Conservation (phyloP, 2,797 vertebrate genomes). For the Spheniscus humboldti region DNA sequence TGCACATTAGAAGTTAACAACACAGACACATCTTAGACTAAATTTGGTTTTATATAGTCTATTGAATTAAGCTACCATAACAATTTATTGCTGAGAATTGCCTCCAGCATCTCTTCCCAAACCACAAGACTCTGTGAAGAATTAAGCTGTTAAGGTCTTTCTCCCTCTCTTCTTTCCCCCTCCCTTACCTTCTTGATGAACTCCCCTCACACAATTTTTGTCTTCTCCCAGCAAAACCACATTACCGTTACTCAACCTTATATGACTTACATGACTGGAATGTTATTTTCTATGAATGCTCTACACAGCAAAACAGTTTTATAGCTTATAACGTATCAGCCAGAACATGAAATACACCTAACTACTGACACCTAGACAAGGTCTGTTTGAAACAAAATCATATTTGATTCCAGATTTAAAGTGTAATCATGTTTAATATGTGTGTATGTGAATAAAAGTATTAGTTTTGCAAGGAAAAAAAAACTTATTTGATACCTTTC, state of each 20-base stretch:
- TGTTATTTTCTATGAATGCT: slow-evolving; percentile 8
- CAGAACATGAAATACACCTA: neutral
- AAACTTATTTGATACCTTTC: neutral
- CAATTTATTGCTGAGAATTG: neutral
- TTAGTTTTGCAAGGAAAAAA: neutral
- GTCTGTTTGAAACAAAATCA: neutral
- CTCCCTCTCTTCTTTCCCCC: neutral
- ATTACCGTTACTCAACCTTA: neutral
- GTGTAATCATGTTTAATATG: neutral
- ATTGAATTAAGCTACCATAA: slow-evolving; percentile 5
- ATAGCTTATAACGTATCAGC: neutral
- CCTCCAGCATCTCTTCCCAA: neutral
- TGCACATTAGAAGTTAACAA: neutral
- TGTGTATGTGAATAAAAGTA: neutral
- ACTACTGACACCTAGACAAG: neutral
- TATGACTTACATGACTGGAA: neutral
- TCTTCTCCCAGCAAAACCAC: neutral
- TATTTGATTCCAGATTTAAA: neutral
- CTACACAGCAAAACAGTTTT: neutral
- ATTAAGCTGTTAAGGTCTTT: neutral
- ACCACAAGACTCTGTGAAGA: neutral
- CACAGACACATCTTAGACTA: neutral
- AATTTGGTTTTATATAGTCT: neutral
- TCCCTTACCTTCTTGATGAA: neutral
- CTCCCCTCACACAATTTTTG: neutral